Evolutionary conservation across 2,797 vertebrate genomes (phyloP).

Genomic region (Cetoscarus ocellatus): DNA sequence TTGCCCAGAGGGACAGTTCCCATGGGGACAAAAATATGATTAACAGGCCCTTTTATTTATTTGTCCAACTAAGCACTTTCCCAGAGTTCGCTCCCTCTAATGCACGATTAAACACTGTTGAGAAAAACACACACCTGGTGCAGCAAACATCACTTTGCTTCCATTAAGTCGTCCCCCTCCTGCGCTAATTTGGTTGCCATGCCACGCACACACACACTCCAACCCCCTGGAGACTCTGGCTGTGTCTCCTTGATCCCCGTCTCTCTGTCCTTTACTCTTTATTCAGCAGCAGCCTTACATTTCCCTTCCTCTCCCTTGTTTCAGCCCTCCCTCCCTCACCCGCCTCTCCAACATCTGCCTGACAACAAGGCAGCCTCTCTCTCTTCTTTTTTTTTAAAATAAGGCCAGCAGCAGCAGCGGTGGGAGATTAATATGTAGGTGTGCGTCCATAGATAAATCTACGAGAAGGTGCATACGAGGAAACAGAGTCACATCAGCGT

Average conservation of each 20-base stretch:
- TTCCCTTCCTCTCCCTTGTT: conserved; percentile 45
- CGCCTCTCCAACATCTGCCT: conserved; percentile 79
- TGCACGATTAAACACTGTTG: conserved; percentile 58
- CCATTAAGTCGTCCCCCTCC: conserved; percentile 27
- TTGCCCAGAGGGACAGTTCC: conserved; percentile 59
- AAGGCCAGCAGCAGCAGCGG: conserved; percentile 47
- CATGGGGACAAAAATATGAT: conserved; percentile 71
- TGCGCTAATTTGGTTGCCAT: conserved; percentile 5
- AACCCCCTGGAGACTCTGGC: conserved; percentile 19
- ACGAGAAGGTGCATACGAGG: conserved; percentile 22
- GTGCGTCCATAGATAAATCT: conserved; percentile 12
- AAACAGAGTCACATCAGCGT: conserved; percentile 20
- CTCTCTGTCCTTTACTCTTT: conserved; percentile 58
- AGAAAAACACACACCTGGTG: conserved; percentile 49
- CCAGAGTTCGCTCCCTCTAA: conserved; percentile 49
- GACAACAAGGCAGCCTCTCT: conserved; percentile 80
- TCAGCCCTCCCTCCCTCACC: conserved; percentile 44
- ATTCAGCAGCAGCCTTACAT: conserved; percentile 62
- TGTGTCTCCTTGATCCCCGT: conserved; percentile 52
- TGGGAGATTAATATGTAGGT: conserved; percentile 24
- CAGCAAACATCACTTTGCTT: conserved; percentile 40
- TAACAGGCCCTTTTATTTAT: conserved; percentile 66
- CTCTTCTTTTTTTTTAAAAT: conserved; percentile 38
- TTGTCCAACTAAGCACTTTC: conserved; percentile 66
- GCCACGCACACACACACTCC: conserved; percentile 11